Base-by-base conservation (phyloP, 1,140 invertebrate genomes). In the Bombus fervidus region DNA sequence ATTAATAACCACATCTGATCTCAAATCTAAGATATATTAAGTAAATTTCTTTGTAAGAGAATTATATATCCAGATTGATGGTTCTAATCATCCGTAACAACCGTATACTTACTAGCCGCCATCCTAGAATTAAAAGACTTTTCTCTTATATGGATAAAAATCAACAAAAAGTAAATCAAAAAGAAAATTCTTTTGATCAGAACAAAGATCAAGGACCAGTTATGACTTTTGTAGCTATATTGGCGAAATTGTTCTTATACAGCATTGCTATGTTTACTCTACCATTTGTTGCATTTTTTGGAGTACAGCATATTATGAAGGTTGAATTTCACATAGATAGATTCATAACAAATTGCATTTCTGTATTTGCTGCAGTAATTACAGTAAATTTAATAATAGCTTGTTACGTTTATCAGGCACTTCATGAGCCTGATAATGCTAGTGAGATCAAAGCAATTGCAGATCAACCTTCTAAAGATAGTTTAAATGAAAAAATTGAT, bases 181-280 rank as follows among this genome's bases (percentile, higher is more conserved):
- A 83, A 78, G 73, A 82, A 43, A 84, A 76, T 83, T 69, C 69
- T 25, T 28, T 39, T n/a, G 75, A 80, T 77, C 81, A 82, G 59
- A 86, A 74, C 37, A 83, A 75, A n/a, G 80, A 89, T 86, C 75
- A 77, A 62, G 37, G 31, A 62, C 72, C 81, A 68, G 28, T 76
- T 12, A 95, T 94, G 93, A 87, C 89, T 89, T 34, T 87, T 0
- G 68, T 81, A 13, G 12, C 69, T 85, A 96, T 96, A n/a, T 93
- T 97, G 59, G 95, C 96, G 68, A 96, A 96, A 87, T 93, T 98
- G 28, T 96, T 98, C 66, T 94, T 98, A n/a, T 98, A 97, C 90
- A 98, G 97, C 94, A 92, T 97, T 71, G 96, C 97, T 8, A 98
- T 98, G 98, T 98, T 98, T 89, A 97, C 97, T 12, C 92, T 98